Conservation (phyloP, 2,888 invertebrate species). For the Cactoblastis cactorum region DNA sequence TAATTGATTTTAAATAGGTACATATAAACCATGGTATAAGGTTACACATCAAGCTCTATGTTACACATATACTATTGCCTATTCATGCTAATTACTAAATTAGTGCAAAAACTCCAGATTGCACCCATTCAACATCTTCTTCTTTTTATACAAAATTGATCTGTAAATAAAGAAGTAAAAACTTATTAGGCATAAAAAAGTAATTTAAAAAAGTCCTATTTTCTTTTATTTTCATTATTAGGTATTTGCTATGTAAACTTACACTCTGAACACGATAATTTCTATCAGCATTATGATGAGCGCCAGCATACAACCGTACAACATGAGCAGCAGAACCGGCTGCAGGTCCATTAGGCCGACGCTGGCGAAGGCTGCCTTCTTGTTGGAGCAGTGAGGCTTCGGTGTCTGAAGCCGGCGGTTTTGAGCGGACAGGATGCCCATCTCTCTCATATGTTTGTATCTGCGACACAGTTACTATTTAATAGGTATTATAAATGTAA, state of each 20-base stretch:
- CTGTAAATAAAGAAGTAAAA: conserved; percentile 1
- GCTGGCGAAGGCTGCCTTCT: conserved; percentile 56
- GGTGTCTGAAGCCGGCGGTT: conserved; percentile 39
- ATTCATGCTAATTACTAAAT: no score
- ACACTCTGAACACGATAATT: conserved; percentile 38
- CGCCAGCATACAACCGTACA: conserved; percentile 53
- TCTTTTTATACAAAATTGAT: not conserved
- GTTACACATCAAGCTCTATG: no score
- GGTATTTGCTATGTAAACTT: conserved; percentile 18
- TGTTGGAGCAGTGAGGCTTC: conserved; percentile 46
- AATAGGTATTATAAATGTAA: not conserved
- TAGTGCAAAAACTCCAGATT: conserved; percentile 1
- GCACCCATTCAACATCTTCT: not conserved
- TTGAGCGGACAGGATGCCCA: conserved; percentile 66
- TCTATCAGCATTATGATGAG: conserved; percentile 35
- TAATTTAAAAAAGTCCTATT: no score
- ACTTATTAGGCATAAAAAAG: not conserved
- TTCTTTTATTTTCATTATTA: no score
- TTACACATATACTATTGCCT: no score
- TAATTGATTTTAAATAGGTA: no score
- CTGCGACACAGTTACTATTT: conserved; percentile 35
- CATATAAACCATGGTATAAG: no score
- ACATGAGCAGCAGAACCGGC: conserved; percentile 62
- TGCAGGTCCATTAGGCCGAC: conserved; percentile 68
- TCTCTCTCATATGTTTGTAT: conserved; percentile 76